These are phyloP conservation scores for Agelaius phoeniceus DNA, from an alignment of 2,113 vertebrate species.

Conservation along the genomic window DNA sequence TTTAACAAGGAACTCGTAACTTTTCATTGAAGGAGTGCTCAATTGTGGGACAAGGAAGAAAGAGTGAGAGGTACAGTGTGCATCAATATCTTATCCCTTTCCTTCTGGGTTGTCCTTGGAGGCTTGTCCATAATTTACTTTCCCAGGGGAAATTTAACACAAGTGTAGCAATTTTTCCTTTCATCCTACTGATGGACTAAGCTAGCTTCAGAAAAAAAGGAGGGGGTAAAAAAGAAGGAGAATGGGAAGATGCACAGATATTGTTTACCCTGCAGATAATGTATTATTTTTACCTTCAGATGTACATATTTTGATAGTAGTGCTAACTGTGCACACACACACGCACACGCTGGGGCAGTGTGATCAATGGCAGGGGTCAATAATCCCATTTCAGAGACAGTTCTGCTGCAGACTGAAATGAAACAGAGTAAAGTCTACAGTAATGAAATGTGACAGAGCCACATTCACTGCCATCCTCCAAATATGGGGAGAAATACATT, in stretches of 20 bases:
- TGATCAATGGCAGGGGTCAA: constrained; percentile 67
- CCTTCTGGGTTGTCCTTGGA: constrained; percentile 66
- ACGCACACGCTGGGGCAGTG: not conserved
- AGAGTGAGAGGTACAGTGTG: constrained; percentile 46
- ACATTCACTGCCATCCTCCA: constrained; percentile 24
- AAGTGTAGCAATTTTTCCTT: constrained; percentile 73
- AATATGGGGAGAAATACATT: constrained; percentile 24
- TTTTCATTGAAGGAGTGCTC: constrained; percentile 70
- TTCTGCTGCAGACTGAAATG: constrained; percentile 50
- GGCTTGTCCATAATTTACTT: constrained; percentile 70
- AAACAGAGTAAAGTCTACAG: constrained; percentile 46
- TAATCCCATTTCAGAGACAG: constrained; percentile 65
- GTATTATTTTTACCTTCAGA: constrained; percentile 65
- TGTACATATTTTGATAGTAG: constrained; percentile 55
- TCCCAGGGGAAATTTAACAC: constrained; percentile 73
- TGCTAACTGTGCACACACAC: not conserved
- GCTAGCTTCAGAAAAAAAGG: not conserved
- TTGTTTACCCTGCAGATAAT: constrained; percentile 62
- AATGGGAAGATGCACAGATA: constrained; percentile 26
- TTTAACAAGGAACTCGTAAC: constrained; percentile 70
- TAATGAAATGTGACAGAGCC: constrained; percentile 64
- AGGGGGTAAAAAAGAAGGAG: not conserved
- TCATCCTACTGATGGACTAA: constrained; percentile 66
- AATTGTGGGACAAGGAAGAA: constrained; percentile 59
- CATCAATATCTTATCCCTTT: constrained; percentile 71